Percentiles rank a stretch among this genome's conserved stretches.
phyloP scores from a whole-genome alignment of 35 echinoderm and acorn worm genomes.

The Heliocidaris tuberculata region DNA sequence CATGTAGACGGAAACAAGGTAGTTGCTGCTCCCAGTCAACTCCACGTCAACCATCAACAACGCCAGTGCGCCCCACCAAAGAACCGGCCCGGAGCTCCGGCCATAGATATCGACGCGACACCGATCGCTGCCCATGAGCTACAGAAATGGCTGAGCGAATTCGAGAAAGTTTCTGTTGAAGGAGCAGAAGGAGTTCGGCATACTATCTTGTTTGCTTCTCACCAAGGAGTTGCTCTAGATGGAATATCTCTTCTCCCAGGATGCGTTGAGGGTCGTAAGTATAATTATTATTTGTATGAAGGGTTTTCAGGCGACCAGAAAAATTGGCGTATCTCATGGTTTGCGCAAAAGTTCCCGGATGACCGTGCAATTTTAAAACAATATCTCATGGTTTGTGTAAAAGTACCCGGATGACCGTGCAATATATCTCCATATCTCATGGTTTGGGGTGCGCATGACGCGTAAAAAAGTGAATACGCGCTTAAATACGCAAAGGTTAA shows the following conservation, averaged over 20 bases:
- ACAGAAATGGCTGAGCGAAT: slow-evolving; percentile 6
- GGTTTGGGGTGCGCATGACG: too few species aligned
- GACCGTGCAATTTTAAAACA: too few species aligned
- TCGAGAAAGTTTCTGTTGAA: background rate
- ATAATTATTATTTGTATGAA: too few species aligned
- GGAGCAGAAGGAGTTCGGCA: background rate
- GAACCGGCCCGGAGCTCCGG: background rate
- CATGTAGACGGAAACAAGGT: slow-evolving; percentile 31
- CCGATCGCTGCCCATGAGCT: slow-evolving; percentile 4
- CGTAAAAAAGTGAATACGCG: too few species aligned
- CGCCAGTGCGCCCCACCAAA: background rate
- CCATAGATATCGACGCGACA: slow-evolving; percentile 3
- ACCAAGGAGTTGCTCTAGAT: background rate
- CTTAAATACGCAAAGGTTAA: too few species aligned
- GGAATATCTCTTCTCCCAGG: slow-evolving; percentile 10
- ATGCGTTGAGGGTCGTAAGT: background rate
- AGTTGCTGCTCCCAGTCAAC: background rate
- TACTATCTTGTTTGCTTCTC: slow-evolving; percentile 9
- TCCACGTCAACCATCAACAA: background rate
- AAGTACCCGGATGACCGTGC: too few species aligned
- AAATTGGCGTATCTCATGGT: too few species aligned
- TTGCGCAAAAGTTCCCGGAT: too few species aligned
- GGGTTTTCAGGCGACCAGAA: too few species aligned
- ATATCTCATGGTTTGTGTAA: too few species aligned
- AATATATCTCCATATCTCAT: too few species aligned